Evolutionary conservation across 2,797 vertebrate species (phyloP).

Genomic region (Coccyzus lansbergi): DNA sequence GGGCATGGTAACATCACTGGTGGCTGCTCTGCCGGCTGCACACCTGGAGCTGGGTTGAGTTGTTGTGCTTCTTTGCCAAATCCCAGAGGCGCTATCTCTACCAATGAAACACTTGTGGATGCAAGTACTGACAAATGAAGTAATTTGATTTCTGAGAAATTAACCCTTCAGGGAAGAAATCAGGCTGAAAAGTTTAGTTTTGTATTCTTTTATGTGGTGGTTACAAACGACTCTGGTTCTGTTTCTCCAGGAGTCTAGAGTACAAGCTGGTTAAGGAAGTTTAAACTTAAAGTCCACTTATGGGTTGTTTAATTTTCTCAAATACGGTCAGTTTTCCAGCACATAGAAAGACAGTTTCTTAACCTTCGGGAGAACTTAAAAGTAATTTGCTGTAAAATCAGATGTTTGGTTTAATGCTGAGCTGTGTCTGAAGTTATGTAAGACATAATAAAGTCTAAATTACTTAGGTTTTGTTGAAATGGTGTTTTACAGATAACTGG

Average conservation of each 20-base stretch:
- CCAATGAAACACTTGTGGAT: not conserved
- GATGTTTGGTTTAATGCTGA: not conserved
- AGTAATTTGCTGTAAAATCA: not conserved
- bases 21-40: not conserved
- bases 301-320: not conserved
- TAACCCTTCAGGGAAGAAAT: not conserved
- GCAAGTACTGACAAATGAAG: not conserved
- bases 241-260: not conserved
- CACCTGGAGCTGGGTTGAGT: not conserved
- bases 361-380: not conserved
- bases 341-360: not conserved
- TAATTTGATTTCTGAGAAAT: not conserved
- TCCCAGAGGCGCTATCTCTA: not conserved
- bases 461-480: not conserved
- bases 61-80: not conserved
- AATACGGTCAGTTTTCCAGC: fast-evolving
- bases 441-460: not conserved
- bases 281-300: not conserved
- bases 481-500: conserved; percentile 90
- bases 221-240: not conserved
- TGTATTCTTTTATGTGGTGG: not conserved
- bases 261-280: not conserved
- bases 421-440: not conserved
- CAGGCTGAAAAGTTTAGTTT: not conserved
- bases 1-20: fast-evolving